Evolutionary conservation across 2,113 vertebrate species (phyloP).

Genomic region (Sisor rabdophorus): DNA sequence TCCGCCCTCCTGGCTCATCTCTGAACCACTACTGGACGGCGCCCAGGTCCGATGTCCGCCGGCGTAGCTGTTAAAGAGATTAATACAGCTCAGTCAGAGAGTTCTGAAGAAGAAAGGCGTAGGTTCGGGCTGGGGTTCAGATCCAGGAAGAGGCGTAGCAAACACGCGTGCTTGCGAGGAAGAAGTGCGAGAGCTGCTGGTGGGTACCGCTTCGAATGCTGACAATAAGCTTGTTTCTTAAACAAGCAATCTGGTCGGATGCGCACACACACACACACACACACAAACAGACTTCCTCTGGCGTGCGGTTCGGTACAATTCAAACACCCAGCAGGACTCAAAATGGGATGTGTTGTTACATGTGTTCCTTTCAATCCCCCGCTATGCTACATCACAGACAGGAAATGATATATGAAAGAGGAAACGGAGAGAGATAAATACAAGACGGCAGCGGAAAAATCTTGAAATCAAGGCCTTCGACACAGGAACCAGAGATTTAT

Average conservation of each 20-base stretch:
- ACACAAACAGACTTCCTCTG: slow-evolving; percentile 2
- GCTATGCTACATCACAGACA: slow-evolving; percentile 19
- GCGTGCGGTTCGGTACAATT: slow-evolving; percentile 1
- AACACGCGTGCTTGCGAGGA: background rate
- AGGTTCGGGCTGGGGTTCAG: slow-evolving; percentile 18
- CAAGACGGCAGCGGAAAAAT: background rate
- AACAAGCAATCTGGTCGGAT: slow-evolving; percentile 26
- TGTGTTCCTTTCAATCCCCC: slow-evolving; percentile 5
- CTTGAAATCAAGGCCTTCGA: slow-evolving; percentile 12
- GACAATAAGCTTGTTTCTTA: slow-evolving; percentile 27
- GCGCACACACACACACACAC: background rate
- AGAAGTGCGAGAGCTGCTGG: slow-evolving; percentile 27
- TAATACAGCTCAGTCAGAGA: slow-evolving; percentile 44
- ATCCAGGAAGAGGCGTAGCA: slow-evolving; percentile 4
- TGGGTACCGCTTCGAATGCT: slow-evolving; percentile 23
- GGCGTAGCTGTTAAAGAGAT: slow-evolving; percentile 52
- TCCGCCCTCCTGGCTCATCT: slow-evolving; percentile 28
- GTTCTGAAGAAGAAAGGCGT: slow-evolving; percentile 7
- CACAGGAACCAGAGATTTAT: background rate
- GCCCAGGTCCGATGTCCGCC: slow-evolving; percentile 32
- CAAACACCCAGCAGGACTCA: slow-evolving; percentile 21
- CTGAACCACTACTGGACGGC: slow-evolving; percentile 31
- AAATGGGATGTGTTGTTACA: slow-evolving; percentile 19
- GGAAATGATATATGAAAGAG: slow-evolving; percentile 37
- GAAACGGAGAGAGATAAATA: slow-evolving; percentile 33